These are phyloP conservation scores for Saimiri boliviensis DNA, from an alignment of 2,113 vertebrate species.

Conservation along the genomic window DNA sequence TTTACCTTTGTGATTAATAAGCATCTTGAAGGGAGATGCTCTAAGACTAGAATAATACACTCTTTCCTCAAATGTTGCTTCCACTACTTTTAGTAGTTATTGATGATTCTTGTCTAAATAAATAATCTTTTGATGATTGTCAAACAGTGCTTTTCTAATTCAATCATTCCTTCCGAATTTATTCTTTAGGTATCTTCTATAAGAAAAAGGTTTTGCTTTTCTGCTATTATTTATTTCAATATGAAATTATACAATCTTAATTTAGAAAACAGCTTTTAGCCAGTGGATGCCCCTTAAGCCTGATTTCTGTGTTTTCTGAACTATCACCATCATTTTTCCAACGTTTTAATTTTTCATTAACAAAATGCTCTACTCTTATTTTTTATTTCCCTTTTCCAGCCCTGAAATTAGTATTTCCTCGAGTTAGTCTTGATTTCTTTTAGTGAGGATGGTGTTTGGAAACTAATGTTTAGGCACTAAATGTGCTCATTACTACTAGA, in stretches of 20 bases:
- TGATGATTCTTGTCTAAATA: background rate
- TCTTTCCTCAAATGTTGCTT: background rate
- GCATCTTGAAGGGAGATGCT: background rate
- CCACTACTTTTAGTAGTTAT: background rate
- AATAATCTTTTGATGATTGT: background rate
- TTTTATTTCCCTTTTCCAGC: background rate
- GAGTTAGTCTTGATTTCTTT: background rate
- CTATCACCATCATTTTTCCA: background rate
- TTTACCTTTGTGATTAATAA: background rate
- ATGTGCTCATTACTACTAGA: background rate
- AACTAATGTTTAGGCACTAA: background rate
- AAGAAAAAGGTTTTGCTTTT: background rate
- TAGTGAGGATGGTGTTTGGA: background rate
- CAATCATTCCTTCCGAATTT: background rate
- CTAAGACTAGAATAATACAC: background rate
- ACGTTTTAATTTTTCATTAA: background rate
- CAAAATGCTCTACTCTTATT: background rate
- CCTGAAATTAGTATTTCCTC: background rate
- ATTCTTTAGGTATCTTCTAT: background rate
- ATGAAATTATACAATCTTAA: background rate
- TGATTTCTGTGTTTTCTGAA: background rate
- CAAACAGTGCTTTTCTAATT: background rate
- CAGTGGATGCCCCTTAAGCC: background rate
- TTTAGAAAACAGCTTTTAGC: background rate
- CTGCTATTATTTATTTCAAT: background rate